Conservation (phyloP, 2,797 vertebrate species). For the Sebastes aleutianus region DNA sequence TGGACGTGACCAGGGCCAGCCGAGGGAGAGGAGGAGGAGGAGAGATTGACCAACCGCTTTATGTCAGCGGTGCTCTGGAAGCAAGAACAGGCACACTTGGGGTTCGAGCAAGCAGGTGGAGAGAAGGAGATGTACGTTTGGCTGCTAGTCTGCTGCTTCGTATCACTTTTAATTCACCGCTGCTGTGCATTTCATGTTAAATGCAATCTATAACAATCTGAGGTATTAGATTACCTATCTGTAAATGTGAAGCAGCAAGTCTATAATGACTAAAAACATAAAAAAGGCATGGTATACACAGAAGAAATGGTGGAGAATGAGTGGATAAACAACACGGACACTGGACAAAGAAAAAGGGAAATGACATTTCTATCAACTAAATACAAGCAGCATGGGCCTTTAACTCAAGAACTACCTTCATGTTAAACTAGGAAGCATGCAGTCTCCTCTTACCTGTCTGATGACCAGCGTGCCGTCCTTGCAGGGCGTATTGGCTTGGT, state of each 20-base stretch:
- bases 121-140: slow-evolving; percentile 4
- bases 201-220: not conserved
- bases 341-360: not conserved
- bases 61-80: slow-evolving; percentile 97
- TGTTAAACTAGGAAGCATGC: not conserved
- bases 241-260: not conserved
- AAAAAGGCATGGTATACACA: not conserved
- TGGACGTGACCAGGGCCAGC: slow-evolving; percentile 45
- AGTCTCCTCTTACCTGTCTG: slow-evolving; percentile 86
- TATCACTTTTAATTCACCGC: not conserved
- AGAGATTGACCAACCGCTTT: slow-evolving; percentile 83
- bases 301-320: slow-evolving; percentile 2
- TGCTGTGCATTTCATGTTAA: not conserved
- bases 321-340: not conserved
- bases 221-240: not conserved
- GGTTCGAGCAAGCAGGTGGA: slow-evolving; percentile 77
- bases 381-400: not conserved
- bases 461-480: slow-evolving; percentile 97
- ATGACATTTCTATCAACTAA: not conserved
- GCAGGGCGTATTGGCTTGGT: slow-evolving; percentile 89
- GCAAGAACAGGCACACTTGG: slow-evolving; percentile 96
- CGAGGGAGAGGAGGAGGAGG: slow-evolving; percentile 55
- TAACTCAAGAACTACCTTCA: not conserved
- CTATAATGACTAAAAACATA: not conserved
- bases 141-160: not conserved